phyloP scores from a whole-genome alignment of 2,797 vertebrate genomes.

The Otolemur crassicaudatus region DNA sequence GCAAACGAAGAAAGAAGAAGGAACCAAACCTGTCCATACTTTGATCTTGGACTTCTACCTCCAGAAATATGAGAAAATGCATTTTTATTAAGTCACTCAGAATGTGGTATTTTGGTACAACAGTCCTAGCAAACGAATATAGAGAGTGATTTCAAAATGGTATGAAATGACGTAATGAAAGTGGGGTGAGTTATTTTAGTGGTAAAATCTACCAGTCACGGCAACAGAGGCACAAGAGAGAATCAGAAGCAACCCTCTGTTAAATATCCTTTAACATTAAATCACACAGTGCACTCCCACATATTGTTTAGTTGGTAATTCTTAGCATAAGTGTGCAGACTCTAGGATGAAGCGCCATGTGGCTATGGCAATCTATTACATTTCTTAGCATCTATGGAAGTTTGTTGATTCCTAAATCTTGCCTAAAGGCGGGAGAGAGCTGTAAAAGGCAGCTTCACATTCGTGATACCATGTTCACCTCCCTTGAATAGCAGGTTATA shows the following conservation, averaged over 20 bases:
- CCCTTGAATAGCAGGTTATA: neutral
- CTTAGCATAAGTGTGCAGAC: constrained; percentile 58
- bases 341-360: neutral
- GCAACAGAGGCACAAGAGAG: constrained; percentile 71
- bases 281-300: constrained; percentile 64
- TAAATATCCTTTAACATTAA: constrained; percentile 74
- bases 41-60: neutral
- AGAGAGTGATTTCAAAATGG: neutral
- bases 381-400: constrained; percentile 54
- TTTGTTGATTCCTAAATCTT: constrained; percentile 29
- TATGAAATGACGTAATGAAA: neutral
- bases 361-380: neutral
- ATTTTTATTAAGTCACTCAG: neutral
- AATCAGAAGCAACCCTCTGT: constrained; percentile 70
- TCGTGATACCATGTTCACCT: constrained; percentile 58
- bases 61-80: neutral
- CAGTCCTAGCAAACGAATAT: neutral
- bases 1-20: neutral
- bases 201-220: neutral
- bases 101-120: neutral
- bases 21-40: neutral
- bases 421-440: constrained; percentile 54
- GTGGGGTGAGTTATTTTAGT: neutral
- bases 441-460: constrained; percentile 52
- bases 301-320: constrained; percentile 61